A percentile compares a stretch with the other conserved stretches of the same genome.
These are phyloP conservation scores for Crypturellus undulatus DNA, from an alignment of 2,113 vertebrate genomes.

Conservation along the genomic window DNA sequence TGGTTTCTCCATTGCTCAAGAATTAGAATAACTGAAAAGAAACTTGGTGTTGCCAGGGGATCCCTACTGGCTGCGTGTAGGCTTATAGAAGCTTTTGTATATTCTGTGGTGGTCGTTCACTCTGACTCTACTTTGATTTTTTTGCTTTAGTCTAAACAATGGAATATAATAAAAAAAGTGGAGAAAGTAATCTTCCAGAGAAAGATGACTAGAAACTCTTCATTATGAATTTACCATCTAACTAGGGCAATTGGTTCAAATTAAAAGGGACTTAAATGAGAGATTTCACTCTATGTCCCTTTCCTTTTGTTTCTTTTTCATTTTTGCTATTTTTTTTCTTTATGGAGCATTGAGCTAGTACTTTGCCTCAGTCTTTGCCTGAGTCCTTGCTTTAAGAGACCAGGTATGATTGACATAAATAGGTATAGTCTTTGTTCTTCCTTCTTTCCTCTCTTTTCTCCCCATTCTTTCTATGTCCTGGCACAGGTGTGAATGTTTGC, in stretches of 20 bases:
- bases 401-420: background rate
- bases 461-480: background rate
- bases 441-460: background rate
- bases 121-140: background rate
- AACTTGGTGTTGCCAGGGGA: background rate
- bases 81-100: background rate
- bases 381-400: background rate
- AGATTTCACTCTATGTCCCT: too few species aligned
- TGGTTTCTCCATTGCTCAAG: background rate
- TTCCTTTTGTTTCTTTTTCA: background rate
- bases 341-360: background rate
- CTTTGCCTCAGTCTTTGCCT: background rate
- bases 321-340: background rate
- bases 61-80: background rate
- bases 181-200: background rate
- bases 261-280: background rate
- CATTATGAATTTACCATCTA: background rate
- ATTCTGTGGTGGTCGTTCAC: background rate
- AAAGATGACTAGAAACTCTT: too few species aligned
- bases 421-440: background rate
- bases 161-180: background rate
- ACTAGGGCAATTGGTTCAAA: background rate
- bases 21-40: background rate
- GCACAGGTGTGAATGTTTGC: background rate
- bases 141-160: background rate